phyloP scores from a whole-genome alignment of 2,113 vertebrate species.

The Lonchura striata region DNA sequence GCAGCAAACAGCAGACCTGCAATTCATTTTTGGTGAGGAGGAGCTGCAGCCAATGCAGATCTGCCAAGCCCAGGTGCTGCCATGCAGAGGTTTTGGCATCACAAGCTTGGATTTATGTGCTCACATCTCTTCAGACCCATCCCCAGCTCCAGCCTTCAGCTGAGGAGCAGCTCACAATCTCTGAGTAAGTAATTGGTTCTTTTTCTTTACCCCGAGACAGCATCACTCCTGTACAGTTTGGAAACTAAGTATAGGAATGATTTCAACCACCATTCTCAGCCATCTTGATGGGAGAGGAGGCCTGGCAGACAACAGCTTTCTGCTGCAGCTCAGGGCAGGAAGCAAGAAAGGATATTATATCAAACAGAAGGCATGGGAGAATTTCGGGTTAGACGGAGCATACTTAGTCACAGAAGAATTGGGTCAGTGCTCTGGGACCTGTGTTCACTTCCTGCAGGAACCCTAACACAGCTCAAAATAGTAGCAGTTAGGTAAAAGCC shows the following conservation, averaged over 20 bases:
- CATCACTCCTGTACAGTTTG: not conserved
- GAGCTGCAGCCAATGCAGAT: fast-evolving
- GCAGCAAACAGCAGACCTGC: not conserved
- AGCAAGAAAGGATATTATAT: conserved; percentile 51
- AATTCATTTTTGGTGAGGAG: not conserved
- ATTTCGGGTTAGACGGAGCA: conserved; percentile 30
- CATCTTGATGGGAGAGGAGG: not conserved
- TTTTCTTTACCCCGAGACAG: not conserved
- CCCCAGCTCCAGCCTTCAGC: not conserved
- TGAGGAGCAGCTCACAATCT: not conserved
- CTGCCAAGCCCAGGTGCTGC: not conserved
- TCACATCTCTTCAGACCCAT: not conserved
- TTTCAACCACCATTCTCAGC: not conserved
- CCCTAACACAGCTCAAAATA: conserved; percentile 19
- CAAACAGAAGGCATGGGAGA: conserved; percentile 55
- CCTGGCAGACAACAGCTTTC: not conserved
- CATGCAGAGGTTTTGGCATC: not conserved
- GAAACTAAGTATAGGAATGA: conserved; percentile 22
- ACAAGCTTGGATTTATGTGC: not conserved
- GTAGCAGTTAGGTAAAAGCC: conserved; percentile 39
- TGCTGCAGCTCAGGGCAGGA: conserved; percentile 12
- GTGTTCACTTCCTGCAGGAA: conserved; percentile 41
- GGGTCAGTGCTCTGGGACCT: conserved; percentile 26
- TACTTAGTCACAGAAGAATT: conserved; percentile 28
- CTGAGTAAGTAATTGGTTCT: not conserved